phyloP scores from a whole-genome alignment of 2,888 invertebrate genomes.

The Xylota sylvarum region DNA sequence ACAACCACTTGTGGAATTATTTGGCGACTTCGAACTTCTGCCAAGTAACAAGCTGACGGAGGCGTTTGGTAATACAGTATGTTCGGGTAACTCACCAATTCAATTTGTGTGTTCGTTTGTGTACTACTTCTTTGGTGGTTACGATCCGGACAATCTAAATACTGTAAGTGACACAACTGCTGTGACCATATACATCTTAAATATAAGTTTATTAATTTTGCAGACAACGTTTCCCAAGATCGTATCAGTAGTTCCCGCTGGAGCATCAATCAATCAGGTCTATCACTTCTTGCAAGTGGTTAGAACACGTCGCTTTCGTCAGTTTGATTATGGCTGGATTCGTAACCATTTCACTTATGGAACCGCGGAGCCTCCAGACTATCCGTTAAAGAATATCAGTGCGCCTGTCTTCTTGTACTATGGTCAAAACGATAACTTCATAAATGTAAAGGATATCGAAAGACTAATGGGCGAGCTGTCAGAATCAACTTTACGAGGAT shows the following conservation, averaged over 20 bases:
- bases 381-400: conserved; percentile 78
- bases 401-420: conserved; percentile 80
- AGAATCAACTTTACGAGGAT: conserved; percentile 76
- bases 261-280: conserved; percentile 80
- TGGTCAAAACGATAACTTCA: conserved; percentile 81
- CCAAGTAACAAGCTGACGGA: conserved; percentile 79
- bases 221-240: conserved; percentile 80
- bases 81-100: conserved; percentile 76
- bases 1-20: conserved; percentile 79
- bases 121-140: conserved; percentile 80
- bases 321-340: conserved; percentile 79
- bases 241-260: conserved; percentile 80
- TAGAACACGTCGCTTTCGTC: conserved; percentile 79
- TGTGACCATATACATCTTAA: neutral
- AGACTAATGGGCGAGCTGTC: conserved; percentile 76
- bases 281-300: conserved; percentile 81
- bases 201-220: neutral
- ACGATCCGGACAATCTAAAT: conserved; percentile 79
- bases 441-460: conserved; percentile 81
- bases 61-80: conserved; percentile 77
- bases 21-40: conserved; percentile 80
- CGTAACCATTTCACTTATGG: conserved; percentile 79
- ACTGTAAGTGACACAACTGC: conserved; percentile 15
- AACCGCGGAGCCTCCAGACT: conserved; percentile 77
- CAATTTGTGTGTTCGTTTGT: conserved; percentile 78